Base-by-base conservation (phyloP, 1,140 invertebrate species). In the Bursaphelenchus mucronatus region DNA sequence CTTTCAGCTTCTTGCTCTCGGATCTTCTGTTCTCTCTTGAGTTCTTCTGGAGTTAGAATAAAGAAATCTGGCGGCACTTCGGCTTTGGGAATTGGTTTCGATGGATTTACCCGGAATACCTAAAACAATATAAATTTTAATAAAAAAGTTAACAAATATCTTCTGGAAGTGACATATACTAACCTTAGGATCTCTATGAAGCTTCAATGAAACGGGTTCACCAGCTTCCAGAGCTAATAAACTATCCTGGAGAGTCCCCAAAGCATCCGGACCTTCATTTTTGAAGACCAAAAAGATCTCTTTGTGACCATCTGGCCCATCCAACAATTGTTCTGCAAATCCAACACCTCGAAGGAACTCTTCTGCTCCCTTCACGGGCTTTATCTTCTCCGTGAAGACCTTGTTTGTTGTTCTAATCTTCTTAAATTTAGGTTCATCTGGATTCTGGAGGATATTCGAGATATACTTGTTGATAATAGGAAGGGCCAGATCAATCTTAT, bases 101-200 rank as follows among this genome's bases (percentile, higher is more conserved):
- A 53, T n/a, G 72, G 73, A 45, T 71, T 71, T 11, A 71, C 49
- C n/a, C 15, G 8, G 43, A 63, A 71, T n/a, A 71, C 58, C 69
- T 71, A 15, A 52, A 68, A 52, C 63, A 15, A 67, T 44, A 63
- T 45, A 70, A 11, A 13, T 30, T 2, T 45, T 21, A 66, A 44
- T 40, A n/a, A 30, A 44, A 64, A 8, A 19, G 8, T 13, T 3
- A n/a, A n/a, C n/a, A n/a, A n/a, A n/a, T 30, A 50, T 15, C 17
- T 13, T 43, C 11, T 41, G 15, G 10, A n/a, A 43, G 8, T 0
- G 21, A 59, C n/a, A n/a, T n/a, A n/a, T n/a, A 64, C 63, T 19
- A 40, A 71, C 70, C 58, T 71, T 76, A 11, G 70, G 67, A 58
- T 71, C 72, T 9, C 70, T 44, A 45, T 47, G 75, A 17, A 71